phyloP scores from a whole-genome alignment of 2,113 vertebrate species.

The Eurypyga helias region DNA sequence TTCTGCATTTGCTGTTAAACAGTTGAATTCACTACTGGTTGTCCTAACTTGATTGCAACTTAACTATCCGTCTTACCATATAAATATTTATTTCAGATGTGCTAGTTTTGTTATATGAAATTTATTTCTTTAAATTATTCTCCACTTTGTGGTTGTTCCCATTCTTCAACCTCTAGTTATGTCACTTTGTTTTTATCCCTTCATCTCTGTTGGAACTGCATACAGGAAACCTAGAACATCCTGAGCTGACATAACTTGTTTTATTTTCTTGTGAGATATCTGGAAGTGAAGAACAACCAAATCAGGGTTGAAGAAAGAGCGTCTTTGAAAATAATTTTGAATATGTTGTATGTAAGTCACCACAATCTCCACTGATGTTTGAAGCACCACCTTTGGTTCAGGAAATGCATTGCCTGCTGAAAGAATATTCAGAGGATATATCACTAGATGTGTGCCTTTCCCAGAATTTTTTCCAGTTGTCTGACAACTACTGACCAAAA shows the following conservation, averaged over 20 bases:
- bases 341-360: neutral
- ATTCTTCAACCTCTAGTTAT: neutral
- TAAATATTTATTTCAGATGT: neutral
- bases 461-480: neutral
- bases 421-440: neutral
- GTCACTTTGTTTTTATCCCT: neutral
- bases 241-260: neutral
- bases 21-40: neutral
- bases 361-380: neutral
- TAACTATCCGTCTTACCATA: neutral
- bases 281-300: neutral
- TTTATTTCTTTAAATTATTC: neutral
- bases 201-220: neutral
- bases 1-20: neutral
- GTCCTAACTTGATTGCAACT: neutral
- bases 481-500: neutral
- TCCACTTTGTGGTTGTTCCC: neutral
- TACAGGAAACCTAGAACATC: neutral
- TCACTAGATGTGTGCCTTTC: neutral
- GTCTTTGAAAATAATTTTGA: neutral
- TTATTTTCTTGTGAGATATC: neutral
- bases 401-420: neutral
- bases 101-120: neutral
- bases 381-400: neutral
- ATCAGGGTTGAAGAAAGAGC: neutral